Percentiles rank a stretch among this genome's conserved stretches.
phyloP scores from a whole-genome alignment of 2,888 invertebrate genomes.

The Sipha maydis region DNA sequence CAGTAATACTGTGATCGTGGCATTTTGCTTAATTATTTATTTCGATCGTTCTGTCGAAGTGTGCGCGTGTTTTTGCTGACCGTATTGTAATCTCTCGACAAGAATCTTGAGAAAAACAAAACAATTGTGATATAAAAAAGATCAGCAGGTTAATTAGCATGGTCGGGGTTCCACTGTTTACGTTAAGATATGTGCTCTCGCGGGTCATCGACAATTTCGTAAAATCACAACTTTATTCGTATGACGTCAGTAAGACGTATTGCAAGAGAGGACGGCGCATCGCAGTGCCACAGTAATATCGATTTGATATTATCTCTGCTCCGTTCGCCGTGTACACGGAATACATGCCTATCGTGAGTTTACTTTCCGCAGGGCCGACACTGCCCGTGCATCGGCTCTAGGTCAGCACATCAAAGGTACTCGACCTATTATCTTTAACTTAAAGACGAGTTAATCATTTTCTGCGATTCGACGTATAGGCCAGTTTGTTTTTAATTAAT shows the following conservation, averaged over 20 bases:
- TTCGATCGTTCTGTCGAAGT: not conserved
- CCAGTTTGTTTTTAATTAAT: too few species aligned
- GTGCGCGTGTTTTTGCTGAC: not conserved
- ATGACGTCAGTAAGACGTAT: not conserved
- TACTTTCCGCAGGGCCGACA: too few species aligned
- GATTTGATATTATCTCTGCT: not conserved
- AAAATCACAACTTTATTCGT: not conserved
- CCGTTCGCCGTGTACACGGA: too few species aligned
- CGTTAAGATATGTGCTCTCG: not conserved
- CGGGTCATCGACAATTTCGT: not conserved
- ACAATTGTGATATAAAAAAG: not conserved
- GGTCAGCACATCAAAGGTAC: too few species aligned
- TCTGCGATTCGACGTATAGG: too few species aligned
- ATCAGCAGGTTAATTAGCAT: slow-evolving; percentile 21
- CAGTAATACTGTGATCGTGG: too few species aligned
- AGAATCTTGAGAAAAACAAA: slow-evolving; percentile 5
- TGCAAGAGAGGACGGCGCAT: not conserved
- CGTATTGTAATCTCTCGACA: not conserved
- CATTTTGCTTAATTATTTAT: not conserved
- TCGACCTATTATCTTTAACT: too few species aligned
- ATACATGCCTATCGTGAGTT: too few species aligned
- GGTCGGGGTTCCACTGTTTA: not conserved
- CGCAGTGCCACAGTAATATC: not conserved
- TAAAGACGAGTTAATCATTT: too few species aligned
- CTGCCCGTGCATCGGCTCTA: too few species aligned